Percentiles rank a stretch among this genome's conserved stretches.
phyloP scores from a whole-genome alignment of 2,797 vertebrate species.

The Siniperca obscura region DNA sequence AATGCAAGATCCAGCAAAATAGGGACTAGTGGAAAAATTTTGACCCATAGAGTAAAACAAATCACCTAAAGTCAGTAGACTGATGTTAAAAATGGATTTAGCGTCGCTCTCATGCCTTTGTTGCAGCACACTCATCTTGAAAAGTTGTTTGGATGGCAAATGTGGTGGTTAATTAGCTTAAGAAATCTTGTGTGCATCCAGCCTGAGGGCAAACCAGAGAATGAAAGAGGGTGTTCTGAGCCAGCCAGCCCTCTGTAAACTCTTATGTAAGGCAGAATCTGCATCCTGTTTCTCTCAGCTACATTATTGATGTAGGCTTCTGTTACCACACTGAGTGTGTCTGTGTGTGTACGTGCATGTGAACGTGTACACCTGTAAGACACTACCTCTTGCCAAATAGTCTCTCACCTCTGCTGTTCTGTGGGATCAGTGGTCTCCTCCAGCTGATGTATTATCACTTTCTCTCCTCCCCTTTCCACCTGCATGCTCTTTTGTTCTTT shows the following conservation, averaged over 20 bases:
- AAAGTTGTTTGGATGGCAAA: constrained; percentile 69
- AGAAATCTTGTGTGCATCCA: constrained; percentile 63
- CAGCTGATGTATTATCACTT: constrained; percentile 41
- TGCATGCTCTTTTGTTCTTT: constrained; percentile 36
- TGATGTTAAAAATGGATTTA: constrained; percentile 37
- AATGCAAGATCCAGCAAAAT: constrained; percentile 41
- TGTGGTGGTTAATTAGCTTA: constrained; percentile 69
- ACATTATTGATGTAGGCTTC: constrained; percentile 81
- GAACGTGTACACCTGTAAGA: constrained; percentile 59
- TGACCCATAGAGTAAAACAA: constrained; percentile 37
- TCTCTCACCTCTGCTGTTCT: constrained; percentile 55
- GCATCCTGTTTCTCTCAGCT: constrained; percentile 75
- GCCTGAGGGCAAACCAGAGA: constrained; percentile 59
- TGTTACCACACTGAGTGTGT: constrained; percentile 61
- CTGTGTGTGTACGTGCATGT: constrained; percentile 36
- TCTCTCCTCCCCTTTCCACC: constrained; percentile 41
- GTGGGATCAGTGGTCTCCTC: constrained; percentile 45
- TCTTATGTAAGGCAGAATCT: constrained; percentile 82
- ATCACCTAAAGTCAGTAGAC: constrained; percentile 47
- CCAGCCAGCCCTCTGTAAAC: constrained; percentile 74
- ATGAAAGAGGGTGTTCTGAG: constrained; percentile 77
- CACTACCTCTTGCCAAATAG: constrained; percentile 28
- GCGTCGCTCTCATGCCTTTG: constrained; percentile 26
- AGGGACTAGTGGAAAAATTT: neutral
- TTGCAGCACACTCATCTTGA: constrained; percentile 54